These are phyloP conservation scores for Hypotaenidia philippensis DNA, from an alignment of 2,797 vertebrate genomes.

Conservation along the genomic window DNA sequence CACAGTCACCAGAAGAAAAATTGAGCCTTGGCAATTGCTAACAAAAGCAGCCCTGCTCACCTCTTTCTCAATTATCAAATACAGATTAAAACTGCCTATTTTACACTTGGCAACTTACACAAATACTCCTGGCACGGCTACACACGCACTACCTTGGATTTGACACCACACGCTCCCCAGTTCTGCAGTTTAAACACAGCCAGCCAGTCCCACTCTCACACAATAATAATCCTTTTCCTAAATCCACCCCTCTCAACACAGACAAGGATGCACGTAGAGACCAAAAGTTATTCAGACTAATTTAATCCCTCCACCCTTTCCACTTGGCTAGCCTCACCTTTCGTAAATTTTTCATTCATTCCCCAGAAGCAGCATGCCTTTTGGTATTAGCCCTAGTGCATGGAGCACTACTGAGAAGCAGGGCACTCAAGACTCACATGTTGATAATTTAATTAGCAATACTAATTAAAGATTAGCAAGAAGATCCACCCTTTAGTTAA, in stretches of 20 bases:
- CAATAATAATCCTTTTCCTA: not conserved
- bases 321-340: not conserved
- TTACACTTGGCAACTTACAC: not conserved
- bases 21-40: not conserved
- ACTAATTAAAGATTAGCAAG: conserved; percentile 29
- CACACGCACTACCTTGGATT: not conserved
- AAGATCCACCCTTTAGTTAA: not conserved
- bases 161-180: not conserved
- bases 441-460: not conserved
- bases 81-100: not conserved
- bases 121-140: not conserved
- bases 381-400: not conserved
- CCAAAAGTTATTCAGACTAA: not conserved
- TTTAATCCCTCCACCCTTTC: not conserved
- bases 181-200: not conserved
- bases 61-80: not conserved
- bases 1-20: not conserved
- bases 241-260: not conserved
- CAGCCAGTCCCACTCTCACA: not conserved
- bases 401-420: not conserved
- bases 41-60: not conserved
- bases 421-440: not conserved
- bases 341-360: not conserved
- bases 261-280: not conserved
- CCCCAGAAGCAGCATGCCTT: not conserved